Conservation (phyloP, 64 coral and sea anemone genomes). For the Stylophora pistillata region DNA sequence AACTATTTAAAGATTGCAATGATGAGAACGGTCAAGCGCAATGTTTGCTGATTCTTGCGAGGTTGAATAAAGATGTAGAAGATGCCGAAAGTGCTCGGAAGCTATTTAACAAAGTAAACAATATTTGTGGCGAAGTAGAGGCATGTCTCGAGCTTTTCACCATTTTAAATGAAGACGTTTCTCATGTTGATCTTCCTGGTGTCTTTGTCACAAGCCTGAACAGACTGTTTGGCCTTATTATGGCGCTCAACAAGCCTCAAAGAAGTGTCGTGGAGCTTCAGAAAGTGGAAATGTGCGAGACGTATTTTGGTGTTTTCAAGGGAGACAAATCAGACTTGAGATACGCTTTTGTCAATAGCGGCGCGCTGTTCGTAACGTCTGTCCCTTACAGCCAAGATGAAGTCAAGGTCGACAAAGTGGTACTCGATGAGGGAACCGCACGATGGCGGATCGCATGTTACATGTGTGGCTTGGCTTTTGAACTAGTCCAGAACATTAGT, state of each 20-base stretch:
- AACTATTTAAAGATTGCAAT: slow-evolving; percentile 58
- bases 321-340: slow-evolving; percentile 36
- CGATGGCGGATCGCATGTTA: slow-evolving; percentile 33
- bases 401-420: slow-evolving; percentile 34
- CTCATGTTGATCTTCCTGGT: background rate
- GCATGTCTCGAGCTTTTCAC: slow-evolving; percentile 24
- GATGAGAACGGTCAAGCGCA: slow-evolving; percentile 55
- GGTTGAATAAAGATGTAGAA: slow-evolving; percentile 30
- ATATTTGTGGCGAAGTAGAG: slow-evolving; percentile 56
- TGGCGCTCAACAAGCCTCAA: slow-evolving; percentile 56
- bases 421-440: slow-evolving; percentile 36
- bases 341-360: slow-evolving; percentile 52
- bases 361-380: slow-evolving; percentile 11
- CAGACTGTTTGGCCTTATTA: slow-evolving; percentile 47
- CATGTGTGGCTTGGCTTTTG: slow-evolving; percentile 30
- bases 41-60: slow-evolving; percentile 38
- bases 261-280: slow-evolving; percentile 52
- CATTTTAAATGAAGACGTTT: slow-evolving; percentile 7
- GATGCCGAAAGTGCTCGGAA: slow-evolving; percentile 41
- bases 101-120: slow-evolving; percentile 26
- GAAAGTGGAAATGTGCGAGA: slow-evolving; percentile 56
- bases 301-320: slow-evolving; percentile 53
- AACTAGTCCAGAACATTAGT: slow-evolving; percentile 32
- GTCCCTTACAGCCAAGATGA: slow-evolving; percentile 12
- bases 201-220: slow-evolving; percentile 35